These are phyloP conservation scores for Poecilus cupreus DNA, from an alignment of 2,888 invertebrate species.

Conservation along the genomic window DNA sequence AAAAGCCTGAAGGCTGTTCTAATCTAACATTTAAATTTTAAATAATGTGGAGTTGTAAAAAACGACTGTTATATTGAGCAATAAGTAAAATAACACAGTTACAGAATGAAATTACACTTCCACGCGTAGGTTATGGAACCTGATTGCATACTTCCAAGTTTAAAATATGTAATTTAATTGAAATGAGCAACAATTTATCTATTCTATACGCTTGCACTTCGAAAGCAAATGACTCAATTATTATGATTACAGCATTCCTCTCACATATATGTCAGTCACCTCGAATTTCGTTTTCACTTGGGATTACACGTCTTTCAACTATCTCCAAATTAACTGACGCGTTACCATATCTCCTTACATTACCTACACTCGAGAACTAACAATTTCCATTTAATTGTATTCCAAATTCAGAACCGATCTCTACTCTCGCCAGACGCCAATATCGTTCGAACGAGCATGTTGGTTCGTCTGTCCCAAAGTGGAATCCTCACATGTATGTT, in stretches of 20 bases:
- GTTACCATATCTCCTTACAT: slow-evolving; percentile 45
- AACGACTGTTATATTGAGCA: neutral
- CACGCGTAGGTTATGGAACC: neutral
- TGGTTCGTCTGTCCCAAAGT: neutral
- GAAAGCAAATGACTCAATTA: slow-evolving; percentile 14
- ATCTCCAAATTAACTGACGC: slow-evolving; percentile 4
- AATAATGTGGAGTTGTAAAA: neutral
- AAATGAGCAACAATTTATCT: slow-evolving; percentile 29
- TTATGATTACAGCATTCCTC: slow-evolving; percentile 4
- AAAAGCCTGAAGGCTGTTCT: too few species aligned
- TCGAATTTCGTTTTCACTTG: slow-evolving; percentile 17
- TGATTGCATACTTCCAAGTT: neutral
- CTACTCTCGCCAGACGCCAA: slow-evolving; percentile 39
- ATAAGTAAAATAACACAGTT: slow-evolving; percentile 13
- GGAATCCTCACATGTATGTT: neutral
- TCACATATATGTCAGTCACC: neutral
- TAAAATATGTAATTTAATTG: slow-evolving; percentile 40
- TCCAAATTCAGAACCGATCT: slow-evolving; percentile 22
- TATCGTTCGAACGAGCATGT: slow-evolving; percentile 20
- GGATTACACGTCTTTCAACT: slow-evolving; percentile 7
- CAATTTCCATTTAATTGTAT: slow-evolving; percentile 54
- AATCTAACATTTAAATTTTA: too few species aligned
- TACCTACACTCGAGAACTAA: slow-evolving; percentile 7
- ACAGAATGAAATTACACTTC: slow-evolving; percentile 9
- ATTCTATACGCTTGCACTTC: slow-evolving; percentile 11